Evolutionary conservation across 2,888 invertebrate species (phyloP).

Genomic region (Mythimna lalbum): DNA sequence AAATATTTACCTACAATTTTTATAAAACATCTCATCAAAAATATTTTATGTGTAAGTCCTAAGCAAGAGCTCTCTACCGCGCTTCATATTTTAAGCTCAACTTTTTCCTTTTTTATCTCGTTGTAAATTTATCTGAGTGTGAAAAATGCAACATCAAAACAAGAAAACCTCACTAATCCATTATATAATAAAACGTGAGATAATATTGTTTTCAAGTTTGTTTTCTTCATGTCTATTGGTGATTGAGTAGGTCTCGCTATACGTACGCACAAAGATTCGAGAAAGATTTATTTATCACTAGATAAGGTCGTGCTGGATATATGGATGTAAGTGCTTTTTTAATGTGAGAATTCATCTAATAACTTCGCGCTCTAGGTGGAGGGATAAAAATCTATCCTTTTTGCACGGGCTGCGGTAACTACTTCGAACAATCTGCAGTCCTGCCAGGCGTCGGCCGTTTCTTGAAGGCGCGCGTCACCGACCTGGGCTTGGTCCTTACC

Average conservation of each 20-base stretch:
- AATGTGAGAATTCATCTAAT: too few relatives aligned
- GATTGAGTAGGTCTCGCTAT: slow-evolving; percentile 15
- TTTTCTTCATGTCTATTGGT: slow-evolving; percentile 25
- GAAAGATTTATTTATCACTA: neutral
- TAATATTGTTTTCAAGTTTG: slow-evolving; percentile 15
- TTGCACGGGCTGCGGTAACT: too few relatives aligned
- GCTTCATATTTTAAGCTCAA: slow-evolving; percentile 21
- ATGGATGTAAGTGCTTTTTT: neutral
- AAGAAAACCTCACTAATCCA: slow-evolving; percentile 15
- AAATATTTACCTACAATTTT: slow-evolving; percentile 1
- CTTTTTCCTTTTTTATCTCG: slow-evolving; percentile 17
- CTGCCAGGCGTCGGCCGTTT: too few relatives aligned
- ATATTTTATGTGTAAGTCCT: slow-evolving; percentile 7
- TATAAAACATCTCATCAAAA: neutral
- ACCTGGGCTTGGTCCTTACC: too few relatives aligned
- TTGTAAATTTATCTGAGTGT: slow-evolving; percentile 11
- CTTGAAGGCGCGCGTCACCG: too few relatives aligned
- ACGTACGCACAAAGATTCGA: slow-evolving; percentile 3
- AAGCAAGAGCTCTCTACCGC: slow-evolving; percentile 13
- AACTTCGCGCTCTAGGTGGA: too few relatives aligned
- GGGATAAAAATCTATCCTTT: too few relatives aligned
- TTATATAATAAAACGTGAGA: slow-evolving; percentile 28
- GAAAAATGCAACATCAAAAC: slow-evolving; percentile 29
- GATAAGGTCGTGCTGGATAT: neutral
- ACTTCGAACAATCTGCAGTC: too few relatives aligned